Base-by-base conservation (phyloP, 2,797 vertebrate species). In the Tangara arthus region DNA sequence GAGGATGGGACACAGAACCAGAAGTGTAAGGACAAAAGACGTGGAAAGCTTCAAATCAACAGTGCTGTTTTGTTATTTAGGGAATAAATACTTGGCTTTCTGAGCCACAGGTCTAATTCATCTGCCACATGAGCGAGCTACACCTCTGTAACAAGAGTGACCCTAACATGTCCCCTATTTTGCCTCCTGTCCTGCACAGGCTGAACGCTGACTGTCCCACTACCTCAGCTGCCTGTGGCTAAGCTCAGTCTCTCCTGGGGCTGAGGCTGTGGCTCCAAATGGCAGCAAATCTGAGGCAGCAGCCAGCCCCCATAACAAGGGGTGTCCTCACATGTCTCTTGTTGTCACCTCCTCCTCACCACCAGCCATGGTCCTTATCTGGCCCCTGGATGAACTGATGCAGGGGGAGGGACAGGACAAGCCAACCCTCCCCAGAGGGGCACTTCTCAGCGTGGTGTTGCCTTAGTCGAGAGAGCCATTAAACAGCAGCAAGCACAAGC, bases 91-190 rank as follows among this genome's bases (percentile, higher is more conserved):
- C 21, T 26, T 11, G 19, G 10, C 30, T 21, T 90, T 70, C 46
- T 64, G 78, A 81, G 37, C 10, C 44, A 73, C 30, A 26, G 37
- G 41, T 39, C 41, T 35, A 39, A 57, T 11, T 30, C 15, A 23
- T 15, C 9, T 41, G 24, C 27, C 27, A 41, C 12, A 12, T 2
- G 3, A 87, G 64, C 2, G 3, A 91, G 52, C 65, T 82, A 52
- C 32, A 21, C 8, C 11, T 24, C 46, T 63, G 30, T 8, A 69
- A 28, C 22, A 56, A 61, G 8, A 68, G 24, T 5, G 20, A 59
- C 17, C 2, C 6, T 19, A 49, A 16, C 13, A n/a, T 0, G 0
- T 30, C 46, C 34, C 13, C 15, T 73, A 0, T 42, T 68, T 49
- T 55, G 6, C 19, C 32, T 70, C 22, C 22, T 66, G 39, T 20